Evolutionary conservation across 2,113 vertebrate genomes (phyloP), one percentile per base, ranked within the genome.

Genomic region (Albula goreensis): DNA sequence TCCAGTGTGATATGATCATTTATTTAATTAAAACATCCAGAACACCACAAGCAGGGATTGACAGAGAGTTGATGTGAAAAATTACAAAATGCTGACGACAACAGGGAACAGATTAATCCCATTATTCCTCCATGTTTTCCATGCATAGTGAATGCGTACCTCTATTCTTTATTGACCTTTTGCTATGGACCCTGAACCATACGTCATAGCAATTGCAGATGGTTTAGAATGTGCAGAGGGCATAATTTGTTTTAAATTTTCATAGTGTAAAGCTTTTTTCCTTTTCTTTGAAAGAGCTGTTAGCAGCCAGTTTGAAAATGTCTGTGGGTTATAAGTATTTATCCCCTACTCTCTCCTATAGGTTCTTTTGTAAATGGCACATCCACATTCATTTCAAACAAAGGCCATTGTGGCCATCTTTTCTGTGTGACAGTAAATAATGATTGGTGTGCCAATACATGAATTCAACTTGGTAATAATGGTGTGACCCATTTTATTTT

Each of bases 11-110:
- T 93, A 90, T 52, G 87, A 92, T 92, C 92, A 93, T 92, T 94
- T 92, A 91, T 94, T 94, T 94, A 92, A 94, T 95, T 93, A 93
- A 94, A 94, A 91, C 89, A 83, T 86, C 90, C 89, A 85, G 86
- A 86, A 90, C 89, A 91, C 88, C 92, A 90, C 90, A 89, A 85
- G 90, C 87, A 85, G 51, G n/a, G 85, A 88, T 88, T 83, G 80
- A 82, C 85, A 80, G 90, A 87, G 87, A 88, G 87, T 82, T 60
- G 48, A 90, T 57, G 78, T 84, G 50, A 78, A 90, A 48, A 83
- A 83, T 81, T 2, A 25, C 51, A 52, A 81, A 88, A 85, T 86
- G 90, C 88, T 90, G 90, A 90, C 85, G 50, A 86, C 87, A 88
- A 86, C 86, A 87, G 81, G 87, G 90, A 88, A 80, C 83, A 83